These are phyloP conservation scores for Alloplasta piceator DNA, from an alignment of 2,888 invertebrate species.

Conservation along the genomic window DNA sequence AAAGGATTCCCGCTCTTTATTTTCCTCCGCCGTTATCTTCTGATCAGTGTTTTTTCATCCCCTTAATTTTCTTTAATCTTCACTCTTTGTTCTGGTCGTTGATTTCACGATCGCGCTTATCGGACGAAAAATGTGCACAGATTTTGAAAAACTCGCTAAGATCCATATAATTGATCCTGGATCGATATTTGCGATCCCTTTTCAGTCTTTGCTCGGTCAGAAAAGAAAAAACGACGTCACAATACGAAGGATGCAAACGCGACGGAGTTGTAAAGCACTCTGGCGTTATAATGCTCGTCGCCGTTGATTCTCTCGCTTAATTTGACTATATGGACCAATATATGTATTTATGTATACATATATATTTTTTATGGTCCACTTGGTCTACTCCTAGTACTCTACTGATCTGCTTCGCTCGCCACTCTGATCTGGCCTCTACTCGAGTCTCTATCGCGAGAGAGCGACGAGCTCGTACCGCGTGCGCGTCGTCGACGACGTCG, in stretches of 20 bases:
- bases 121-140: too few relatives aligned
- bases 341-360: neutral
- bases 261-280: constrained; percentile 34
- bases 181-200: too few relatives aligned
- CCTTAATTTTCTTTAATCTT: too few relatives aligned
- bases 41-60: too few relatives aligned
- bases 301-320: constrained; percentile 28
- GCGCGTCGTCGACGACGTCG: constrained; percentile 39
- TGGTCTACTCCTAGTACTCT: constrained; percentile 40
- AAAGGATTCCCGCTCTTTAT: constrained; percentile 6
- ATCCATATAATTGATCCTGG: too few relatives aligned
- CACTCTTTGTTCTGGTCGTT: too few relatives aligned
- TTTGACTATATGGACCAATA: neutral
- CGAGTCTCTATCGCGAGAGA: constrained; percentile 8
- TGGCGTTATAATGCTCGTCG: constrained; percentile 14
- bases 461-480: constrained; percentile 48
- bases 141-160: too few relatives aligned
- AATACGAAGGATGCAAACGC: constrained; percentile 30
- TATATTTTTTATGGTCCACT: constrained; percentile 10
- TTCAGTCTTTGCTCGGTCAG: too few relatives aligned
- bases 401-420: constrained; percentile 49
- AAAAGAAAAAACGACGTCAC: neutral
- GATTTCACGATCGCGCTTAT: too few relatives aligned
- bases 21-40: neutral
- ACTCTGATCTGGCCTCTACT: constrained; percentile 34